Percentiles rank a stretch among this genome's conserved stretches.
phyloP scores from a whole-genome alignment of 2,797 vertebrate genomes.

The Perodicticus potto region DNA sequence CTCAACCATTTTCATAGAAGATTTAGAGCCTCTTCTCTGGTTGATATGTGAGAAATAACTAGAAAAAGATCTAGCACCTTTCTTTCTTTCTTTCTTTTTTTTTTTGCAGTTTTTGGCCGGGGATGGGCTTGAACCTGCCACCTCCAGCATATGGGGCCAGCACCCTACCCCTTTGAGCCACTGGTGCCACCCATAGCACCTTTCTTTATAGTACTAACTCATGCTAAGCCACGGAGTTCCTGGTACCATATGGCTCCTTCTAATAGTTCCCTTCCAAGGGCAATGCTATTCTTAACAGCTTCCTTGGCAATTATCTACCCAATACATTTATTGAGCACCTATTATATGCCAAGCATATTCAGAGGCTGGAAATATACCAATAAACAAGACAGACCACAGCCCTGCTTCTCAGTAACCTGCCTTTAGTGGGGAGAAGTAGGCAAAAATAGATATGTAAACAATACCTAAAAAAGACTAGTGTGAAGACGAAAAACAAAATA shows the following conservation, averaged over 20 bases:
- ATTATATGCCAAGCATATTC: background rate
- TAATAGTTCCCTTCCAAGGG: background rate
- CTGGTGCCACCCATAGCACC: background rate
- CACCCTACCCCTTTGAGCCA: no score
- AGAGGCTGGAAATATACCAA: slow-evolving; percentile 1
- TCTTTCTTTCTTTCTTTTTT: background rate
- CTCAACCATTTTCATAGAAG: background rate
- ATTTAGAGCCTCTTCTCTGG: background rate
- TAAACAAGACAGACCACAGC: background rate
- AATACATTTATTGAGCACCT: slow-evolving; percentile 41
- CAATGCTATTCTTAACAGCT: slow-evolving; percentile 30
- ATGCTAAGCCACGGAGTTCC: slow-evolving; percentile 13
- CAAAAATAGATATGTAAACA: slow-evolving; percentile 24
- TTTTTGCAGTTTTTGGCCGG: no score
- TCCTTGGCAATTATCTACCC: slow-evolving; percentile 44
- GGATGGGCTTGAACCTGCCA: no score
- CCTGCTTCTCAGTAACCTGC: background rate
- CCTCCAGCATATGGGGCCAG: no score
- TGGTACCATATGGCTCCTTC: background rate
- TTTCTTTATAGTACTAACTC: slow-evolving; percentile 55
- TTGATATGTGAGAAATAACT: background rate
- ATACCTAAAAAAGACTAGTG: background rate
- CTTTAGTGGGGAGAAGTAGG: background rate
- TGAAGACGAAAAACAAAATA: slow-evolving; percentile 11
- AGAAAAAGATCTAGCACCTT: slow-evolving; percentile 51